Evolutionary conservation across 2,113 vertebrate genomes (phyloP).

Genomic region (Tragelaphus imberbis): DNA sequence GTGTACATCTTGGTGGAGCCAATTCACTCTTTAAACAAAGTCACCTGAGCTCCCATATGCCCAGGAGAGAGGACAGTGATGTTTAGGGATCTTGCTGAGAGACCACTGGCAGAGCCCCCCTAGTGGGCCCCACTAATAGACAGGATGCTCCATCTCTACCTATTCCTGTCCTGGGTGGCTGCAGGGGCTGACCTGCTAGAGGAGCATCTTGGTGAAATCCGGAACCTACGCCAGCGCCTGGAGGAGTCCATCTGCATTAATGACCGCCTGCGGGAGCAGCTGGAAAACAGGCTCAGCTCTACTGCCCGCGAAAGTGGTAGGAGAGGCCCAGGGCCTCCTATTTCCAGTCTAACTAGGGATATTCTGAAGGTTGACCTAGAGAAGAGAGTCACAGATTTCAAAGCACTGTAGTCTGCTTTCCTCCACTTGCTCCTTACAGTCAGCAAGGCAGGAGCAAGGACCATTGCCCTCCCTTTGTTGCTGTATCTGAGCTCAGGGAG

Average conservation of each 20-base stretch:
- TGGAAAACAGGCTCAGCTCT: conserved; percentile 83
- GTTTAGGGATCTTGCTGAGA: neutral
- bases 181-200: conserved; percentile 88
- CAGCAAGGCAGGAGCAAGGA: neutral
- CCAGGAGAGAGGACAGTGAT: accelerated
- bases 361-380: neutral
- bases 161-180: neutral
- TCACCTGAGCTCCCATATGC: neutral
- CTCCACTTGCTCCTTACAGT: neutral
- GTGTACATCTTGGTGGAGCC: neutral
- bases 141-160: neutral
- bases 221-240: conserved; percentile 86
- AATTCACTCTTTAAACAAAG: neutral
- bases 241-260: conserved; percentile 94
- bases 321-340: neutral
- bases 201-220: conserved; percentile 90
- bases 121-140: neutral
- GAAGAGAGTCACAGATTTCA: neutral
- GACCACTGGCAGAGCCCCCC: no score
- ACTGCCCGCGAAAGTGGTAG: conserved; percentile 76
- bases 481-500: neutral
- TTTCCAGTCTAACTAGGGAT: accelerated
- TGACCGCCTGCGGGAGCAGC: conserved; percentile 88
- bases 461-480: neutral
- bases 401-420: neutral